Base-by-base conservation (phyloP, 2,113 vertebrate species). In the Myanophis thanlyinensis region DNA sequence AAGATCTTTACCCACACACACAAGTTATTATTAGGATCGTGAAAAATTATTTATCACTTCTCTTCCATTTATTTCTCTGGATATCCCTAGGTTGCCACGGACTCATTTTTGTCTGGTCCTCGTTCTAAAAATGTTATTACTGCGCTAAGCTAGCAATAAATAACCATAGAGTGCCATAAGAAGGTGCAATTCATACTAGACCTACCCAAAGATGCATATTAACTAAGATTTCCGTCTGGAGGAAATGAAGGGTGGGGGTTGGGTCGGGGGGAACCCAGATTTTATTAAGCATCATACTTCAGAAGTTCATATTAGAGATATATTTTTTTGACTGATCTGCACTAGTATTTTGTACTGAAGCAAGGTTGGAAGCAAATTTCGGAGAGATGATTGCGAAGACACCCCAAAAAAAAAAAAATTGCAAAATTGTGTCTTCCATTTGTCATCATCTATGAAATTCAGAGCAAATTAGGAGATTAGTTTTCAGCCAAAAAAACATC, bases 11-110 rank as follows among this genome's bases (percentile, higher is more conserved):
- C 87, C 92, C 93, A 95, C 87, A 27, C 30, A 93, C 18, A 90
- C 25, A 95, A 91, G 2, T 95, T 91, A 92, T 96, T 94, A 96
- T 93, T 95, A 95, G 94, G 89, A 93, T 96, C 96, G 97, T 94
- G 94, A 96, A 94, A 97, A 96, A 84, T 93, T 96, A 93, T 87
- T 15, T 48, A 87, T 95, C 93, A 95, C n/a, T 96, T 89, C 88
- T 96, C 95, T 96, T 93, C 46, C 89, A 84, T 91, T 93, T 25
- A 3, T 90, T 94, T 92, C 44, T 89, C 53, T 40, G n/a, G 11
- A n/a, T 47, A 95, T 93, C 88, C 85, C 87, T 12, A 86, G 88
- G 91, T 12, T 80, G 51, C 92, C 93, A 95, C 87, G 35, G 95
- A 30, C 10, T 96, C 85, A 91, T 22, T 94, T 93, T 92, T 96